phyloP scores from a whole-genome alignment of 2,888 invertebrate genomes.

The Geotrupes spiniger region DNA sequence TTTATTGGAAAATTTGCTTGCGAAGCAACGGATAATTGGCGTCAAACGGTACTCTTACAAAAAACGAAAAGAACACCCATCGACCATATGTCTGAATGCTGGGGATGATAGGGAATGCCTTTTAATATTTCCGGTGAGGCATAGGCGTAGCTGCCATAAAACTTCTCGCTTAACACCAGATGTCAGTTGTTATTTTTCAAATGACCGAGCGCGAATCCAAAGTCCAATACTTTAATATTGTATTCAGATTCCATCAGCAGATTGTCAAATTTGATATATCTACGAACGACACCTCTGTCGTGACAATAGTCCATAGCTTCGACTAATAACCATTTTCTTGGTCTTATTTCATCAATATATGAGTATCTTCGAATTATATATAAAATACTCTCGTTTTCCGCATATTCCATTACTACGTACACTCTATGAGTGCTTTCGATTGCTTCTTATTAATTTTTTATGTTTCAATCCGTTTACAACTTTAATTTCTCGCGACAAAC shows the following conservation, averaged over 20 bases:
- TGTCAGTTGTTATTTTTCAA: slow-evolving; percentile 65
- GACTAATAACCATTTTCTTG: slow-evolving; percentile 70
- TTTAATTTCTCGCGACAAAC: slow-evolving; percentile 78
- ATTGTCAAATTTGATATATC: slow-evolving; percentile 83
- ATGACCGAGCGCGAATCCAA: slow-evolving; percentile 73
- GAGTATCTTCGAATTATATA: slow-evolving; percentile 73
- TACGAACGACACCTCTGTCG: slow-evolving; percentile 74
- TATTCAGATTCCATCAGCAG: slow-evolving; percentile 68
- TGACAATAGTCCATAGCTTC: slow-evolving; percentile 78
- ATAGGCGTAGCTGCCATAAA: slow-evolving; percentile 88
- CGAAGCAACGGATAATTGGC: slow-evolving; percentile 70
- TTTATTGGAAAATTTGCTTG: slow-evolving; percentile 68
- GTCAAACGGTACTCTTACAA: slow-evolving; percentile 79
- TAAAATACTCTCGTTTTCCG: slow-evolving; percentile 74
- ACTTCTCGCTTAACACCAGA: slow-evolving; percentile 72
- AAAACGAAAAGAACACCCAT: slow-evolving; percentile 85
- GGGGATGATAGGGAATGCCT: slow-evolving; percentile 80
- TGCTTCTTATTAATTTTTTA: slow-evolving; percentile 76
- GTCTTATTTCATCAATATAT: slow-evolving; percentile 65
- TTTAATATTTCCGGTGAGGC: slow-evolving; percentile 85
- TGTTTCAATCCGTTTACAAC: slow-evolving; percentile 79
- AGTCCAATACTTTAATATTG: slow-evolving; percentile 76
- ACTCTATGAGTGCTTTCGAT: slow-evolving; percentile 83
- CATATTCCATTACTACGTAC: slow-evolving; percentile 82
- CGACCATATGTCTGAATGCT: slow-evolving; percentile 83